A percentile compares a stretch with the other conserved stretches of the same genome.
Evolutionary conservation across 37 sponge, comb jelly and placozoan genomes (phyloP).

Genomic region (Geodia barretti): DNA sequence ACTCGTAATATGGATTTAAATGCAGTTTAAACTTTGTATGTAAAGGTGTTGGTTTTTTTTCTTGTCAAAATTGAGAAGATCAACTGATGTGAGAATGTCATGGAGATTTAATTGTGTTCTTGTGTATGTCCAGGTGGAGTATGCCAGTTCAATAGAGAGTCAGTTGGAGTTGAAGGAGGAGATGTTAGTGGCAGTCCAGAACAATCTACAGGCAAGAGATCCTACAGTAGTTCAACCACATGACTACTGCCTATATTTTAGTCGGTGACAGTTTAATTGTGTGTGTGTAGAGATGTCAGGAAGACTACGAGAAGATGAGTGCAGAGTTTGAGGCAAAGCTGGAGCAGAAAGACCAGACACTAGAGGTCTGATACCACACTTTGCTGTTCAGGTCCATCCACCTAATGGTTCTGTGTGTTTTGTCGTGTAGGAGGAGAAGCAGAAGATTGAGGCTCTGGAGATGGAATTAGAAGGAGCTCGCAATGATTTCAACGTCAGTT

Average conservation of each 20-base stretch:
- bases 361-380: conserved; percentile 19
- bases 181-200: conserved; percentile 26
- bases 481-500: conserved; percentile 55
- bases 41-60: too few species aligned
- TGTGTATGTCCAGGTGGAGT: conserved; percentile 20
- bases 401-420: background rate
- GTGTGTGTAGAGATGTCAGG: conserved; percentile 9
- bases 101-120: background rate
- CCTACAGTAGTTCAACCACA: background rate
- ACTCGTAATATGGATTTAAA: too few species aligned
- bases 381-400: too few species aligned
- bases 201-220: conserved; percentile 22
- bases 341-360: background rate
- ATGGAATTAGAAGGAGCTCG: conserved; percentile 66
- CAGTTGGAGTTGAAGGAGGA: conserved; percentile 32
- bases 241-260: background rate
- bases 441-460: conserved; percentile 47
- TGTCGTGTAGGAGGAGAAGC: conserved; percentile 33
- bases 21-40: too few species aligned
- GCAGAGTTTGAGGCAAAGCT: conserved; percentile 24
- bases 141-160: conserved; percentile 29
- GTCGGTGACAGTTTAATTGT: background rate
- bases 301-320: conserved; percentile 40
- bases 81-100: too few species aligned
- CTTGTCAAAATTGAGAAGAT: too few species aligned